A percentile compares a stretch with the other conserved stretches of the same genome.
Evolutionary conservation across 2,888 invertebrate genomes (phyloP).

Genomic region (Scotopteryx bipunctaria): DNA sequence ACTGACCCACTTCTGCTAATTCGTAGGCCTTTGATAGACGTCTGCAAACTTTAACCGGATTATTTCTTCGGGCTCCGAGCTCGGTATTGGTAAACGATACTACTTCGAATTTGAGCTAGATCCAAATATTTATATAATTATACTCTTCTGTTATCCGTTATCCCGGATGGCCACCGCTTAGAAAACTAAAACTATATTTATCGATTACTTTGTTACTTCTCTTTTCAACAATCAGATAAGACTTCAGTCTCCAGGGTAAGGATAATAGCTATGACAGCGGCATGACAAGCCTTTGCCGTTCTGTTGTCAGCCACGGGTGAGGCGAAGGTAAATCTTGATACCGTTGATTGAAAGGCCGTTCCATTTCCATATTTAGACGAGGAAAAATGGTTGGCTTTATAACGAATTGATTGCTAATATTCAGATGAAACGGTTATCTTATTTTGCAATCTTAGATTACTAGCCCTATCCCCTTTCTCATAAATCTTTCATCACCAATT

Average conservation of each 20-base stretch:
- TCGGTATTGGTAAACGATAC: too few species aligned
- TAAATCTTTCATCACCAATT: too few species aligned
- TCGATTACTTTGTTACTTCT: background rate
- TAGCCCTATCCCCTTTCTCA: too few species aligned
- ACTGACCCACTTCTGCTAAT: slow-evolving; percentile 15
- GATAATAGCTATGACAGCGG: background rate
- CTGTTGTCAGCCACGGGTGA: slow-evolving; percentile 1
- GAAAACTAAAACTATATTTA: too few species aligned
- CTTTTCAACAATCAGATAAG: slow-evolving; percentile 10
- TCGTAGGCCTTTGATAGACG: background rate
- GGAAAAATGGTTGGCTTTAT: slow-evolving; percentile 1
- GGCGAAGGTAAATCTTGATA: slow-evolving; percentile 14
- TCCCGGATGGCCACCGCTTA: too few species aligned
- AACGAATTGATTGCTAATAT: background rate
- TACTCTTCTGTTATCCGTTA: too few species aligned
- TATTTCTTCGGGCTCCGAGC: too few species aligned
- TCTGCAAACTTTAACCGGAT: slow-evolving; percentile 3
- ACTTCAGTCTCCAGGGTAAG: background rate
- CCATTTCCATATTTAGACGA: slow-evolving; percentile 8
- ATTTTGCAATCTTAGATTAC: too few species aligned
- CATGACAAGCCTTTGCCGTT: slow-evolving; percentile 3
- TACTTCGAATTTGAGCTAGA: too few species aligned
- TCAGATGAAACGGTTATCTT: too few species aligned
- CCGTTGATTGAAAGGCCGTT: slow-evolving; percentile 8
- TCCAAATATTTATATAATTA: too few species aligned